Conservation (phyloP, 1,140 invertebrate genomes). For the Drosophila suzukii region DNA sequence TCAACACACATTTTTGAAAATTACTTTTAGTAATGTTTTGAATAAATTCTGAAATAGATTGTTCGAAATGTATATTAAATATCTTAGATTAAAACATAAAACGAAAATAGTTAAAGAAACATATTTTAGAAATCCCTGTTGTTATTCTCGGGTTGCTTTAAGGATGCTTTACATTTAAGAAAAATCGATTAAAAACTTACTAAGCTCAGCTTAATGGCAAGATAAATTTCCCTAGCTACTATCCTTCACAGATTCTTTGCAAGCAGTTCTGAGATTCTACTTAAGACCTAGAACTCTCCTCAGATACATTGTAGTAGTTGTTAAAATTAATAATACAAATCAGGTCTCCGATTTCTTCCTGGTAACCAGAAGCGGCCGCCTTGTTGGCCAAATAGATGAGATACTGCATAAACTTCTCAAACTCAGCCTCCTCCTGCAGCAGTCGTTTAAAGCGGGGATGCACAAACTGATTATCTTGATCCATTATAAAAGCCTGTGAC, state of each 20-base stretch:
- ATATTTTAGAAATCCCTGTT: neutral
- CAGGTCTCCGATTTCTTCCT: slow-evolving; percentile 78
- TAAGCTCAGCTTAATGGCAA: slow-evolving; percentile 1
- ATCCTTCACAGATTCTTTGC: neutral
- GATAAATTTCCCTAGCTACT: slow-evolving; percentile 5
- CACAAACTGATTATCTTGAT: slow-evolving; percentile 51
- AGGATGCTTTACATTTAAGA: neutral
- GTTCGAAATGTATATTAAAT: neutral
- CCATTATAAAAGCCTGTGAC: slow-evolving; percentile 57
- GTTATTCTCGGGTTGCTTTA: neutral
- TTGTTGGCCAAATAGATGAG: slow-evolving; percentile 81
- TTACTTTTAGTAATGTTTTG: too few relatives aligned
- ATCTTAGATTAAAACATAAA: neutral
- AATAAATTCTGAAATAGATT: too few relatives aligned
- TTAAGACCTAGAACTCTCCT: slow-evolving; percentile 1
- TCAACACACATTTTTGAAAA: too few relatives aligned
- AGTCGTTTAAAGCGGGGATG: slow-evolving; percentile 77
- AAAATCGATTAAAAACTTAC: neutral
- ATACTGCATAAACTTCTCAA: slow-evolving; percentile 78
- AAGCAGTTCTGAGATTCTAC: neutral
- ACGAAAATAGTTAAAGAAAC: neutral
- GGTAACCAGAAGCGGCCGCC: slow-evolving; percentile 74
- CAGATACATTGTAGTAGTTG: slow-evolving; percentile 69
- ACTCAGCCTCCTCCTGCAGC: slow-evolving; percentile 70
- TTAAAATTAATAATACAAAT: slow-evolving; percentile 81